phyloP scores from a whole-genome alignment of 2,113 vertebrate species.

The Phodopus roborovskii region DNA sequence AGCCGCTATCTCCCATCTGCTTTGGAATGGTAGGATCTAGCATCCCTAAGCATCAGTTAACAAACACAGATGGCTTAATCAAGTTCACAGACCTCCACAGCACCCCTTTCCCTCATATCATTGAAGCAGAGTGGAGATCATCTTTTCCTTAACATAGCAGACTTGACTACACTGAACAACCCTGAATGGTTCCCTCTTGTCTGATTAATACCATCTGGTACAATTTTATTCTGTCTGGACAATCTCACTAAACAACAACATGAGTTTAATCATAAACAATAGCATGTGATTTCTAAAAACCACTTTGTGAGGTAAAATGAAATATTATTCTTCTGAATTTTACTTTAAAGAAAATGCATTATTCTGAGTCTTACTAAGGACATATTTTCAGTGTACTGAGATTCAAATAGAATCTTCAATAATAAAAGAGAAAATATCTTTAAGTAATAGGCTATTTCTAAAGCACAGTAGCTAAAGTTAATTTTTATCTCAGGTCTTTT shows the following conservation, averaged over 20 bases:
- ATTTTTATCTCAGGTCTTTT: neutral
- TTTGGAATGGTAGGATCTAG: neutral
- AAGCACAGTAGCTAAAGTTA: neutral
- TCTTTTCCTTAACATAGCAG: neutral
- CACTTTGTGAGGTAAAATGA: neutral
- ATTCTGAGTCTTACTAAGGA: slow-evolving; percentile 17
- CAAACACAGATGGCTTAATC: neutral
- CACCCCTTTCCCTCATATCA: neutral
- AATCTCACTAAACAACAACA: neutral
- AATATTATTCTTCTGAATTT: neutral
- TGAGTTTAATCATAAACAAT: neutral
- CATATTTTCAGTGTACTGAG: neutral
- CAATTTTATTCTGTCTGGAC: neutral
- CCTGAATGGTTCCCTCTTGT: neutral
- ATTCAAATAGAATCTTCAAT: neutral
- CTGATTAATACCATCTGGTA: neutral
- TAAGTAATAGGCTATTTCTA: slow-evolving; percentile 6
- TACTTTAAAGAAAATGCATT: neutral
- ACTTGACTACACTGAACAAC: neutral
- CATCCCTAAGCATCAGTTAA: neutral
- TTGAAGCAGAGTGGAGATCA: neutral
- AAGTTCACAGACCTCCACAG: neutral
- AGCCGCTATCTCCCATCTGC: too few relatives aligned
- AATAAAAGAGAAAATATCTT: slow-evolving; percentile 18
- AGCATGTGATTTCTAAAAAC: neutral